These are phyloP conservation scores for Carapus acus DNA, from an alignment of 2,797 vertebrate genomes.

Conservation along the genomic window DNA sequence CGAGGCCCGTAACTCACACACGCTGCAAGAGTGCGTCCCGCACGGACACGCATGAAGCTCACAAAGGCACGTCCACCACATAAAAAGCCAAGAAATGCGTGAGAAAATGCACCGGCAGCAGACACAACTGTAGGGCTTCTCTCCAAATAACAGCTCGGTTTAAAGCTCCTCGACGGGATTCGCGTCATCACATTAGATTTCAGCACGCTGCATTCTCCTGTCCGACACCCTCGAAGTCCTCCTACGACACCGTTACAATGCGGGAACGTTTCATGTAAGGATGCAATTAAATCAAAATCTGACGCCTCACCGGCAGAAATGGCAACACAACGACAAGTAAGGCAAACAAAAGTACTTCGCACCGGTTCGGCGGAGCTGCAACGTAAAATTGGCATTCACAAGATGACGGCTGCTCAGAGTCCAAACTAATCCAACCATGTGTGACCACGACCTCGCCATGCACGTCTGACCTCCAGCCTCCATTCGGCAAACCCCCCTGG, in stretches of 20 bases:
- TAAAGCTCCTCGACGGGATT: conserved; percentile 12
- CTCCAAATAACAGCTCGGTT: conserved; percentile 1
- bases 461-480: conserved; percentile 4
- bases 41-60: neutral
- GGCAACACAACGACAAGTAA: conserved; percentile 8
- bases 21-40: neutral
- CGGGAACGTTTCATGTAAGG: no score
- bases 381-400: no score
- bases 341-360: no score
- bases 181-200: conserved; percentile 18
- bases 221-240: conserved; percentile 3
- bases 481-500: conserved; percentile 19
- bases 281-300: neutral
- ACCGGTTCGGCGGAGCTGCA: no score
- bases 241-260: no score
- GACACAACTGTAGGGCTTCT: neutral
- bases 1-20: no score
- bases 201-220: conserved; percentile 12
- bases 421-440: conserved; percentile 10
- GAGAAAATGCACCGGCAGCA: neutral
- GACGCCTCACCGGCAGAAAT: no score
- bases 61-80: conserved; percentile 13
- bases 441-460: conserved; percentile 9
- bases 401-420: conserved; percentile 13
- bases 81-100: conserved; percentile 13